phyloP scores from a whole-genome alignment of 2,113 vertebrate species.

The Glaucomys volans region DNA sequence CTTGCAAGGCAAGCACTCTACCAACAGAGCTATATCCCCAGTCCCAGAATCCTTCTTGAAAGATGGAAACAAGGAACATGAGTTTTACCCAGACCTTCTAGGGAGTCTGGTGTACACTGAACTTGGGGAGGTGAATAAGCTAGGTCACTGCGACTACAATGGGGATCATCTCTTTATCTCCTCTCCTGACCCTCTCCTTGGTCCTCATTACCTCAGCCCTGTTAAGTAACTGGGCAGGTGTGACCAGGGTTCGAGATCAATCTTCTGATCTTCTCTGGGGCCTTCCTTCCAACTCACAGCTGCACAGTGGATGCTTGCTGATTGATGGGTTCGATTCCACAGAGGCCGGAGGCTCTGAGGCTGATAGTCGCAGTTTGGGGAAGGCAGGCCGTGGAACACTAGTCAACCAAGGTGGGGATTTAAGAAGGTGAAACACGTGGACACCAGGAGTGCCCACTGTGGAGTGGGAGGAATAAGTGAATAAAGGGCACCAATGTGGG shows the following conservation, averaged over 20 bases:
- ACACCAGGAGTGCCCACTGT: not conserved
- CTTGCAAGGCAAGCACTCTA: too few species aligned
- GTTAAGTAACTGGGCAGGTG: not conserved
- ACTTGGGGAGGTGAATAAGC: not conserved
- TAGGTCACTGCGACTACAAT: not conserved
- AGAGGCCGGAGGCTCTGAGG: not conserved
- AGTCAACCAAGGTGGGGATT: not conserved
- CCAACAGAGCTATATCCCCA: too few species aligned
- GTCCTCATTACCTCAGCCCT: not conserved
- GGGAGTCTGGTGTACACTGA: not conserved
- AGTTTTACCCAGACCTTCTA: not conserved
- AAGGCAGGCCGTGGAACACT: conserved; percentile 4
- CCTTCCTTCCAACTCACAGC: not conserved
- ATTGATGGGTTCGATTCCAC: not conserved
- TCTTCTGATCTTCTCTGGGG: not conserved
- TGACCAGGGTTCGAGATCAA: not conserved
- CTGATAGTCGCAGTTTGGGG: not conserved
- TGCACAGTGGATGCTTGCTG: not conserved
- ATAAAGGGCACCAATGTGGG: not conserved
- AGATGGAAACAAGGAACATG: not conserved
- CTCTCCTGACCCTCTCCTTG: not conserved
- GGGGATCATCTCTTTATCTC: not conserved
- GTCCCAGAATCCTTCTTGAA: not conserved
- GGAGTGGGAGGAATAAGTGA: not conserved
- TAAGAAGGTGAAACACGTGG: not conserved